phyloP scores from a whole-genome alignment of 2,888 invertebrate species.

The Craniophora ligustri region DNA sequence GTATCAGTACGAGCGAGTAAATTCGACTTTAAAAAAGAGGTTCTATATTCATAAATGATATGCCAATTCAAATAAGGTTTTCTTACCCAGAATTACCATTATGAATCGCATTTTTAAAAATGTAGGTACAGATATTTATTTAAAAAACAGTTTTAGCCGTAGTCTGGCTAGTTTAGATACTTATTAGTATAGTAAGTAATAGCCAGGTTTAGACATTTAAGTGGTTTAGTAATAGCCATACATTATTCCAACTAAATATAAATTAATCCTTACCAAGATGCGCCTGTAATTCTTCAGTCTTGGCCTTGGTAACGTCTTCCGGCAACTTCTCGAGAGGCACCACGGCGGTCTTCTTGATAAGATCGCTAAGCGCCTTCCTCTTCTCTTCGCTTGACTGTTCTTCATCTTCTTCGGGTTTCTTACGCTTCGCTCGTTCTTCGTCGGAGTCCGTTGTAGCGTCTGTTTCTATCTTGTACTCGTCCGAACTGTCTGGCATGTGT shows the following conservation, averaged over 20 bases:
- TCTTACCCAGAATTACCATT: no score
- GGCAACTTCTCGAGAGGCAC: slow-evolving; percentile 81
- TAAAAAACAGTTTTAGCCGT: no score
- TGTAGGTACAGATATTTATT: no score
- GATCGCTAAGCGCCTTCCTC: slow-evolving; percentile 68
- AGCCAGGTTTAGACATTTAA: no score
- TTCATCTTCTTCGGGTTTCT: slow-evolving; percentile 73
- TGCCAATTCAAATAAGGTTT: no score
- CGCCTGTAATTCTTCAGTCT: slow-evolving; percentile 75
- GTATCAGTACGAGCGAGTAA: no score
- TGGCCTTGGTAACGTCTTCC: slow-evolving; percentile 76
- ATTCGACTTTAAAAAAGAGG: no score
- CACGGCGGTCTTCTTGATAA: slow-evolving; percentile 77
- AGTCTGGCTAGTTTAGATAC: no score
- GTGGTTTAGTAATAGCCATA: not conserved
- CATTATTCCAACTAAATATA: not conserved
- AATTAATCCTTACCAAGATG: slow-evolving; percentile 64
- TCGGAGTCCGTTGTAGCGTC: slow-evolving; percentile 68
- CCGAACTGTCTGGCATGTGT: slow-evolving; percentile 86
- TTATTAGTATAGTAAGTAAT: no score
- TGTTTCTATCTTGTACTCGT: slow-evolving; percentile 82
- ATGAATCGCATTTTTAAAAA: no score
- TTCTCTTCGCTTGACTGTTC: slow-evolving; percentile 62
- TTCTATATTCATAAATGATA: no score
- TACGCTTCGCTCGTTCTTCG: slow-evolving; percentile 75